phyloP scores from a whole-genome alignment of 2,797 vertebrate species.

The Calcarius lapponicus region DNA sequence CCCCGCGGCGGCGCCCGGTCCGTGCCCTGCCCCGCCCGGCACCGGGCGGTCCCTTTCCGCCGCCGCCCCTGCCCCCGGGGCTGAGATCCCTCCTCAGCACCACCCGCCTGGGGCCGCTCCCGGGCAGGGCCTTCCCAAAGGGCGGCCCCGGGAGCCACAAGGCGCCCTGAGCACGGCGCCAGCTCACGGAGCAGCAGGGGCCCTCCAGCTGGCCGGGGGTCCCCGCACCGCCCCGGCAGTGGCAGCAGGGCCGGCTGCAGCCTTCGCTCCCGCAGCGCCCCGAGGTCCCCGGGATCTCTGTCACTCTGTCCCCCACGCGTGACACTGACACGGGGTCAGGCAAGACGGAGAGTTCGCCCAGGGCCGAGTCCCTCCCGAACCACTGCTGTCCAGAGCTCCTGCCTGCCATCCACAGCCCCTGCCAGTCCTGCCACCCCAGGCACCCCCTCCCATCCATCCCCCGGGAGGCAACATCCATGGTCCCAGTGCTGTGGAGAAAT shows the following conservation, averaged over 20 bases:
- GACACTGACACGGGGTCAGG: background rate
- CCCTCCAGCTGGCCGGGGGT: background rate
- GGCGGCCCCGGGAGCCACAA: background rate
- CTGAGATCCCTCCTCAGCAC: background rate
- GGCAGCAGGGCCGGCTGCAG: background rate
- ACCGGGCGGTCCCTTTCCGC: background rate
- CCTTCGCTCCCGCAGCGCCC: background rate
- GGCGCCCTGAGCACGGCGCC: background rate
- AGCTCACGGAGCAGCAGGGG: background rate
- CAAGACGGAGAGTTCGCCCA: fast-evolving
- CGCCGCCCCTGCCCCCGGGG: background rate
- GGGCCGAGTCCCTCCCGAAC: background rate
- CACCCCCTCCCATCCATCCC: background rate
- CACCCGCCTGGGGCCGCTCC: background rate
- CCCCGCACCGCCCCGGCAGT: fast-evolving
- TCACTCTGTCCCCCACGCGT: background rate
- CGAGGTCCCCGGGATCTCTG: fast-evolving
- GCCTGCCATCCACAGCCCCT: background rate
- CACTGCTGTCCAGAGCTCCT: background rate
- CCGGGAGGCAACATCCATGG: fast-evolving
- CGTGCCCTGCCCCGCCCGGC: background rate
- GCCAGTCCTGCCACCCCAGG: background rate
- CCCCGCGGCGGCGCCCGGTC: background rate
- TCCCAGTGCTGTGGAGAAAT: fast-evolving
- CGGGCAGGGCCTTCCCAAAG: background rate